A percentile compares a stretch with the other conserved stretches of the same genome.
Conservation (phyloP, 2,888 invertebrate species). For the Nephrotoma guestfalica region DNA sequence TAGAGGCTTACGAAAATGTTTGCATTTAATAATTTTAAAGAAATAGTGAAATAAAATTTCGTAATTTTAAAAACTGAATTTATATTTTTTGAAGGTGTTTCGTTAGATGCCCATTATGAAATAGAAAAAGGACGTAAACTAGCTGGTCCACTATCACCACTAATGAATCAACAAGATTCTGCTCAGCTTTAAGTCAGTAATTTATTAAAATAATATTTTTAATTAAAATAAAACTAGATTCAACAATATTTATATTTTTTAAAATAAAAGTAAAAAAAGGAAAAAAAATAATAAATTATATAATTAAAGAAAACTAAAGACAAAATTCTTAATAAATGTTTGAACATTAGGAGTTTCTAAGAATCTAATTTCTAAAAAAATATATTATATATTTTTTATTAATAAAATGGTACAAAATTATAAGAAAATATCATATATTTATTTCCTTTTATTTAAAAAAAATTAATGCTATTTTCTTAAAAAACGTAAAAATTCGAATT, state of each 20-base stretch:
- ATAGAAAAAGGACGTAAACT: conserved; percentile 64
- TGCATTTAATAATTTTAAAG: neutral
- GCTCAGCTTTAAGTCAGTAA: conserved; percentile 44
- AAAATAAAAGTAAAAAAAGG: neutral
- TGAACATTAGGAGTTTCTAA: neutral
- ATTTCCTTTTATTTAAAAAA: neutral
- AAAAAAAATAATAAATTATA: neutral
- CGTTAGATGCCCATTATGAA: conserved; percentile 67
- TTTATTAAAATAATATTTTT: neutral
- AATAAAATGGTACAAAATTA: neutral
- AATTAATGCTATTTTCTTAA: neutral
- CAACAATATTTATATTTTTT: neutral
- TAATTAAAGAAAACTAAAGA: neutral
- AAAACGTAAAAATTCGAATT: neutral
- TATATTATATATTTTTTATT: neutral
- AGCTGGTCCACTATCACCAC: conserved; percentile 60
- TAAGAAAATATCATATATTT: neutral
- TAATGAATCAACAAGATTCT: conserved; percentile 57
- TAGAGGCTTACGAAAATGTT: neutral
- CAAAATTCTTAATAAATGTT: neutral
- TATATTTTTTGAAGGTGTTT: conserved; percentile 36
- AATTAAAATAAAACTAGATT: neutral
- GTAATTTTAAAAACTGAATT: conserved; percentile 14
- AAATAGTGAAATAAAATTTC: conserved; percentile 5
- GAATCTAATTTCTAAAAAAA: neutral